Evolutionary conservation across 2,113 vertebrate species (phyloP).

Genomic region (Trematocara variabile): DNA sequence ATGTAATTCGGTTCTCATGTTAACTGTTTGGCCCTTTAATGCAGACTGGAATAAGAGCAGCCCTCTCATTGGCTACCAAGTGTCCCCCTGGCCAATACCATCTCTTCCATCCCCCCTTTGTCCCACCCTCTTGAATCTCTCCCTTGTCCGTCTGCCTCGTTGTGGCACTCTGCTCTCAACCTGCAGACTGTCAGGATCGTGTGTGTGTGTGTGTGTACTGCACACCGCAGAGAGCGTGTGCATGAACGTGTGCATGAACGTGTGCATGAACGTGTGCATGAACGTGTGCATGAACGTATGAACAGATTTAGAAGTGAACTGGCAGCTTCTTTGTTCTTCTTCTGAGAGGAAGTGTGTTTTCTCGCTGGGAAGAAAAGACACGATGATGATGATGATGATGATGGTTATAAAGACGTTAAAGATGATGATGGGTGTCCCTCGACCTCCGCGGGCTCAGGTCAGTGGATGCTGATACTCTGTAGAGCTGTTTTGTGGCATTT

Average conservation of each 20-base stretch:
- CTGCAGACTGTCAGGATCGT: neutral
- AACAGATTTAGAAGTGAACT: neutral
- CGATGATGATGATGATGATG: neutral
- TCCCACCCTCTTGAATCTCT: neutral
- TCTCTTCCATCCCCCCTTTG: neutral
- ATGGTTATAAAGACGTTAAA: neutral
- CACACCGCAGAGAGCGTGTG: neutral
- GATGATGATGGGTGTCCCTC: neutral
- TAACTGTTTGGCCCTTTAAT: neutral
- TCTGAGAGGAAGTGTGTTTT: neutral
- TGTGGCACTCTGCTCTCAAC: neutral
- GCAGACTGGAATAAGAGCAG: neutral
- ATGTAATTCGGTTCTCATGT: neutral
- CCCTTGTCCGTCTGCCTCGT: neutral
- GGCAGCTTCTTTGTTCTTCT: neutral
- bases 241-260: neutral
- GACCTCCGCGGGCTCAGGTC: constrained; percentile 30
- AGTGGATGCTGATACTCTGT: neutral
- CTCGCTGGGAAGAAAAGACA: neutral
- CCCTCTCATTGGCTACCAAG: constrained; percentile 23
- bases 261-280: neutral
- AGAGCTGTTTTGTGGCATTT: neutral
- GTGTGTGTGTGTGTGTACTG: neutral
- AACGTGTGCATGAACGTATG: neutral
- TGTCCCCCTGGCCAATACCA: neutral